phyloP scores from a whole-genome alignment of 2,888 invertebrate species.

The Meghimatium bilineatum region DNA sequence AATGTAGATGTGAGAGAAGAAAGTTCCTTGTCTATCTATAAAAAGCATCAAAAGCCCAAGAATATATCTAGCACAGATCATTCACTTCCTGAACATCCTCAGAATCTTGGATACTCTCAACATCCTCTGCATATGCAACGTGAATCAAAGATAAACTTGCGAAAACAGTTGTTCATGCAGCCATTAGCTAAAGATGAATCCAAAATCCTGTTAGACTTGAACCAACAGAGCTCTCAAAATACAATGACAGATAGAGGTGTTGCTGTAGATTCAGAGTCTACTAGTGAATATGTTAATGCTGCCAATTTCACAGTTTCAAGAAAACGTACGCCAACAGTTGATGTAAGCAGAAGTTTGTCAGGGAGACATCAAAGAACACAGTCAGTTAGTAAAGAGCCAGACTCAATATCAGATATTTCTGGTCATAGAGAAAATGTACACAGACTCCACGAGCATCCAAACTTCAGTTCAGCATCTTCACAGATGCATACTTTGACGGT shows the following conservation, averaged over 20 bases:
- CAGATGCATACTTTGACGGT: neutral
- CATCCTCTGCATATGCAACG: neutral
- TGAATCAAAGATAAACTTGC: neutral
- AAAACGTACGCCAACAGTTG: neutral
- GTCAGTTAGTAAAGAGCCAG: slow-evolving; percentile 2
- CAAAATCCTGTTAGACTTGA: neutral
- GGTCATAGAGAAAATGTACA: neutral
- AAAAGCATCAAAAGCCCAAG: neutral
- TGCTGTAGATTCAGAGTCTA: neutral
- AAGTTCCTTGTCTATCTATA: neutral
- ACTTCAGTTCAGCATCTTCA: neutral
- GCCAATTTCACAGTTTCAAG: neutral
- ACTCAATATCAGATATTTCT: neutral
- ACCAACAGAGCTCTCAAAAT: neutral
- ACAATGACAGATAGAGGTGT: neutral
- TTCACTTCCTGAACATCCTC: neutral
- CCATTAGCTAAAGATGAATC: neutral
- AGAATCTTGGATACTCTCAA: too few relatives aligned
- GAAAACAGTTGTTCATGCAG: neutral
- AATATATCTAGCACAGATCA: neutral
- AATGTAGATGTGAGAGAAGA: neutral
- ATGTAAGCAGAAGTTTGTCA: neutral
- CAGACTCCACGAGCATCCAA: neutral
- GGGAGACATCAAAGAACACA: slow-evolving; percentile 13
- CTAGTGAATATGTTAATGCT: neutral